Conservation (phyloP, 2,888 invertebrate genomes). For the Zaprionus obscuricornis region DNA sequence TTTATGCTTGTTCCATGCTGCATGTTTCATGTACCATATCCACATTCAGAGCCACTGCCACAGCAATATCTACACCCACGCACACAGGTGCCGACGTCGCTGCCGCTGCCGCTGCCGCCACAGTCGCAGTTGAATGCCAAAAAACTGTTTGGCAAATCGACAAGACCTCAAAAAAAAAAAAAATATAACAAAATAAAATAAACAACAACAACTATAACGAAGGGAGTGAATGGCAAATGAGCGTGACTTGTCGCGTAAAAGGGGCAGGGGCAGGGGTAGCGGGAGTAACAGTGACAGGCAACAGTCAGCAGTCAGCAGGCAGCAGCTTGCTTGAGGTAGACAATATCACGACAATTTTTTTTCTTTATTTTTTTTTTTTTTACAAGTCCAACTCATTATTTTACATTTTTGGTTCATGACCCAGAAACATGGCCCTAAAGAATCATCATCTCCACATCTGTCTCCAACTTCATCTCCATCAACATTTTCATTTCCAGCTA, state of each 20-base stretch:
- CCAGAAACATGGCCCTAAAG: slow-evolving; percentile 55
- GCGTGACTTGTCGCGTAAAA: too few relatives aligned
- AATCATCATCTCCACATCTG: slow-evolving; percentile 19
- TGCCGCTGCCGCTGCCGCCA: neutral
- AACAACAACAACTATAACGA: neutral
- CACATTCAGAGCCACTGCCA: slow-evolving; percentile 13
- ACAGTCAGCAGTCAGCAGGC: too few relatives aligned
- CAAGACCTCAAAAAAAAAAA: slow-evolving; percentile 31
- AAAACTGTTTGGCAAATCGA: slow-evolving; percentile 54
- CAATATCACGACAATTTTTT: slow-evolving; percentile 31
- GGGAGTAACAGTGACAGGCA: too few relatives aligned
- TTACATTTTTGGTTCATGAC: slow-evolving; percentile 74
- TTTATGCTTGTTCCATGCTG: too few relatives aligned
- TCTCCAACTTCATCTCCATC: neutral
- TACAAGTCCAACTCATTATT: slow-evolving; percentile 67
- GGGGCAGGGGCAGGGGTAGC: neutral
- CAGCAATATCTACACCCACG: neutral
- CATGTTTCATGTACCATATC: too few relatives aligned
- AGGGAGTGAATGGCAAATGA: neutral
- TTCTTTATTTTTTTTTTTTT: too few relatives aligned
- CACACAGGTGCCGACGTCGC: neutral
- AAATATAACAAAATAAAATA: neutral
- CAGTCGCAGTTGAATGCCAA: slow-evolving; percentile 18
- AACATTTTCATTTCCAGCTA: neutral
- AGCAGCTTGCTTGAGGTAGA: too few relatives aligned